These are phyloP conservation scores for Muscicapa striata DNA, from an alignment of 2,797 vertebrate genomes.

Conservation along the genomic window DNA sequence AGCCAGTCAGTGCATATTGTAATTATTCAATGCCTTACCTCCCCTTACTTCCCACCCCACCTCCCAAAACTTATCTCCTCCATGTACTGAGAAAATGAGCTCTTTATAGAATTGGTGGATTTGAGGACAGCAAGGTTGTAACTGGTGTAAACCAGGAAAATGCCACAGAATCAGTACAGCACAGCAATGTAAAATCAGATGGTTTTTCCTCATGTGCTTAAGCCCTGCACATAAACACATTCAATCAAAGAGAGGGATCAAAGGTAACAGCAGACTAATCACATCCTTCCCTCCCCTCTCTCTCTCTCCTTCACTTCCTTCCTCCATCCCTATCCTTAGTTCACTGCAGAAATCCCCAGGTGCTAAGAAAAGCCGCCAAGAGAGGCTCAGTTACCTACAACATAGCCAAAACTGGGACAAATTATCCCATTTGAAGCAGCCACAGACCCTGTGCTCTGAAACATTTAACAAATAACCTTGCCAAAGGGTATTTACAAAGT, in stretches of 20 bases:
- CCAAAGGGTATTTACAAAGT: not conserved
- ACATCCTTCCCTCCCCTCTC: not conserved
- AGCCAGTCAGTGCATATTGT: not conserved
- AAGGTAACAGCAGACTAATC: not conserved
- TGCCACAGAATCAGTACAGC: not conserved
- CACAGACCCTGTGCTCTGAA: not conserved
- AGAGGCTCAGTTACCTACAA: not conserved
- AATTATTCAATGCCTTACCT: not conserved
- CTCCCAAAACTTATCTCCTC: not conserved
- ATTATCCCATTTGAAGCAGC: not conserved
- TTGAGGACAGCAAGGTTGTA: not conserved
- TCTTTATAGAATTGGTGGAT: not conserved
- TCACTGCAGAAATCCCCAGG: not conserved
- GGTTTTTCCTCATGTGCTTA: not conserved
- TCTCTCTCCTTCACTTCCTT: not conserved
- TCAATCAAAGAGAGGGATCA: not conserved
- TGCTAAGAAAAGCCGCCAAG: not conserved
- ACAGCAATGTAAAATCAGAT: not conserved
- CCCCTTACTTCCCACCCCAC: not conserved
- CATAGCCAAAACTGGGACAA: not conserved
- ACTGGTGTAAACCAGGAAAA: not conserved
- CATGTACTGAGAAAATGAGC: not conserved
- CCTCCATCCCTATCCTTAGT: not conserved
- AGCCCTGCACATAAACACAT: not conserved
- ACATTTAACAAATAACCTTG: not conserved